These are phyloP conservation scores for Gymnogyps californianus DNA, from an alignment of 2,113 vertebrate species.

Conservation along the genomic window DNA sequence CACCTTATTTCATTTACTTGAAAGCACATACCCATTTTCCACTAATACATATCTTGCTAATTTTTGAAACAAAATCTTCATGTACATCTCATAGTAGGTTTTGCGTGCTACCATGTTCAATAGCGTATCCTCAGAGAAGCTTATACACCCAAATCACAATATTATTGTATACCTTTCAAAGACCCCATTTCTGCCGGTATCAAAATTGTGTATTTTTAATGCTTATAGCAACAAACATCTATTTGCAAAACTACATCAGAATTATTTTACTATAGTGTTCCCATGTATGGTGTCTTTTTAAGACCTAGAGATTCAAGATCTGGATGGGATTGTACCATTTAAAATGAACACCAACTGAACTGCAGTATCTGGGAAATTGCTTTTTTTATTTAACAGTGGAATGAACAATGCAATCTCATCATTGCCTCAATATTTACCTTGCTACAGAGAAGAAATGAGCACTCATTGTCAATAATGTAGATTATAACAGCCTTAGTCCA, in stretches of 20 bases:
- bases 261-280: neutral
- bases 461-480: neutral
- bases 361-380: neutral
- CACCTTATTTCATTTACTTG: neutral
- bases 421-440: neutral
- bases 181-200: neutral
- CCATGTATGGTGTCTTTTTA: neutral
- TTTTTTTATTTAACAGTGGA: neutral
- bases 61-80: neutral
- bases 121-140: neutral
- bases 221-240: neutral
- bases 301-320: neutral
- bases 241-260: neutral
- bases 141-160: neutral
- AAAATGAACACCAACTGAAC: neutral
- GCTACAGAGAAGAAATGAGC: neutral
- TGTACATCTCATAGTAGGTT: neutral
- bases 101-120: neutral
- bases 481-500: neutral
- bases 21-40: neutral
- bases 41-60: neutral
- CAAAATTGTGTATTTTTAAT: neutral
- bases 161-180: neutral
- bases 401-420: neutral
- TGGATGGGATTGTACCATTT: neutral